phyloP scores from a whole-genome alignment of 2,113 vertebrate species.

The Hylia prasina region DNA sequence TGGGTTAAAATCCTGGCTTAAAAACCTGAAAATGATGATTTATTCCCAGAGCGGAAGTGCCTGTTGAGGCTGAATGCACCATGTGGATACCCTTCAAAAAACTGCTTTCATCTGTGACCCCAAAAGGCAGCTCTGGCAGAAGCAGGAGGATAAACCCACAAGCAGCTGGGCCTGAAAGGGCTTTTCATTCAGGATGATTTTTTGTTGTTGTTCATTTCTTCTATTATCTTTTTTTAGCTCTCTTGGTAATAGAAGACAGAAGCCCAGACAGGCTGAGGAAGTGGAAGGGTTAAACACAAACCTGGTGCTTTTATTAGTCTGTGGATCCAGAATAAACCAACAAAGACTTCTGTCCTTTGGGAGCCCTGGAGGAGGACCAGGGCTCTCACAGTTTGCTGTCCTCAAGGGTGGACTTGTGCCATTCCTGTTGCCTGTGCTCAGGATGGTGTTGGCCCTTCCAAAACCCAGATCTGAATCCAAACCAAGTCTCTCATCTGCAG shows the following conservation, averaged over 20 bases:
- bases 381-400: accelerated
- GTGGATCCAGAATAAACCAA: background rate
- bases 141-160: background rate
- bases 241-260: background rate
- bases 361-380: background rate
- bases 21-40: background rate
- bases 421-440: background rate
- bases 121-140: background rate
- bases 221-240: background rate
- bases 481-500: background rate
- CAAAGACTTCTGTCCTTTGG: background rate
- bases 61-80: background rate
- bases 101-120: background rate
- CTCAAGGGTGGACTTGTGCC: background rate
- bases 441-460: background rate
- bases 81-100: background rate
- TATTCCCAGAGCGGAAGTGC: background rate
- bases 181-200: background rate
- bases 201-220: background rate
- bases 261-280: background rate
- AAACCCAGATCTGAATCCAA: background rate
- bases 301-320: background rate
- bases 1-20: background rate
- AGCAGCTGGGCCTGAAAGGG: background rate
- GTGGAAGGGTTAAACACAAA: background rate